Base-by-base conservation (phyloP, 2,888 invertebrate genomes). In the Seladonia tumulorum region DNA sequence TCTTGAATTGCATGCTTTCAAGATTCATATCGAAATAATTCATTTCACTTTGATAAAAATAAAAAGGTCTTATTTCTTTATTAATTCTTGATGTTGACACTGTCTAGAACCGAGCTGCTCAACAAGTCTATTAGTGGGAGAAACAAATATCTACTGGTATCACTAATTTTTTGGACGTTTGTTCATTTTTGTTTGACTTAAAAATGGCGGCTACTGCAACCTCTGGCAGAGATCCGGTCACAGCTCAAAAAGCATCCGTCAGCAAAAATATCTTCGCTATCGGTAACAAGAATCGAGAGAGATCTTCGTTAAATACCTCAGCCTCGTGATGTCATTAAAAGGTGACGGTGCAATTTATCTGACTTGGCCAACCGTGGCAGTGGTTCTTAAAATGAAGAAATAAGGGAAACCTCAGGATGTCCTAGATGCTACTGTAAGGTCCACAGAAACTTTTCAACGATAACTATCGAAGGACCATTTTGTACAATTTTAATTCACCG, bases 221-320 rank as follows among this genome's bases (percentile, higher is more conserved):
- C 10, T n/a, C 10, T 22, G n/a, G n/a, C 10, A 57, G n/a, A 57
- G 3, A 57, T 10, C 53, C 2, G 3, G 10, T 8, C n/a, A 35
- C 35, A 35, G 35, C 35, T n/a, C 10, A 57, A n/a, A n/a, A 57
- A n/a, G 12, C n/a, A 12, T n/a, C n/a, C n/a, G n/a, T 57, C 57
- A 57, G 57, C 57, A n/a, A 57, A 57, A 49, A 49, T 12, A n/a
- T 12, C n/a, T 12, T 12, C n/a, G n/a, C n/a, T 57, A 57, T 57
- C 57, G 57, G 12, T 5, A 57, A n/a, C 57, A 12, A 22, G 12
- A 12, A 57, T 12, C 57, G n/a, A 12, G 12, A 1, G 57, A 57
- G 57, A 57, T 57, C n/a, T n/a, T 57, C 57, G n/a, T 57, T 57
- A 57, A 57, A 57, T 57, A n/a, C n/a, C n/a, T 57, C 57, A n/a